Conservation (phyloP, 2,113 vertebrate species). For the Daubentonia madagascariensis region DNA sequence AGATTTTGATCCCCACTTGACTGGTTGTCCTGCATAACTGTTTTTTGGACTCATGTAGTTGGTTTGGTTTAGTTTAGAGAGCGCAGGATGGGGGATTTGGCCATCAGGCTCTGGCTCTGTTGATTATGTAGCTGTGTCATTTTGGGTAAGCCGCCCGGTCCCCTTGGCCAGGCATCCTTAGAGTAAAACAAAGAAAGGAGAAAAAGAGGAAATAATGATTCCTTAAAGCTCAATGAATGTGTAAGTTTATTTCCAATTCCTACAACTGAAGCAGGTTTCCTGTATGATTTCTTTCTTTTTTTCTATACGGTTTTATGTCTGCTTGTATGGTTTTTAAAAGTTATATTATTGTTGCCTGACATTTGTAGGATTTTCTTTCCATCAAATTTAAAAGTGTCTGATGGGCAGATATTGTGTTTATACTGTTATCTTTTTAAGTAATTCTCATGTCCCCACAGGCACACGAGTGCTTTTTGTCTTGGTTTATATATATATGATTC, state of each 20-base stretch:
- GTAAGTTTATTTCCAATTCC: background rate
- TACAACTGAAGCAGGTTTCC: background rate
- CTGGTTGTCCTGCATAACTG: background rate
- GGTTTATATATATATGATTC: constrained; percentile 26
- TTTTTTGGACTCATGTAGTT: background rate
- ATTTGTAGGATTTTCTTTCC: background rate
- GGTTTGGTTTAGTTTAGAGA: background rate
- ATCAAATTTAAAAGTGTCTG: constrained; percentile 17
- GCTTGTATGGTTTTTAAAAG: background rate
- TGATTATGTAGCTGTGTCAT: background rate
- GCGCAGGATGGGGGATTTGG: background rate
- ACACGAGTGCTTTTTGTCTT: background rate
- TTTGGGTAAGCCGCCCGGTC: background rate
- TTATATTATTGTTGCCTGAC: constrained; percentile 7
- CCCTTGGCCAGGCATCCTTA: constrained; percentile 1
- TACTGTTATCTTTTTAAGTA: background rate
- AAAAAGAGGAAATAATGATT: background rate
- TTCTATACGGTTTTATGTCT: background rate
- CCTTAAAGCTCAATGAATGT: background rate
- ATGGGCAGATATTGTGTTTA: background rate
- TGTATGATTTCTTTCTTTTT: background rate
- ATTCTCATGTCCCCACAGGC: background rate
- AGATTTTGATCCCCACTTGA: constrained; percentile 2
- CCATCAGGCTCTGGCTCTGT: background rate
- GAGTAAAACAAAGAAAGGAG: background rate